phyloP scores from a whole-genome alignment of 2,888 invertebrate species.

The Drosophila borborema region DNA sequence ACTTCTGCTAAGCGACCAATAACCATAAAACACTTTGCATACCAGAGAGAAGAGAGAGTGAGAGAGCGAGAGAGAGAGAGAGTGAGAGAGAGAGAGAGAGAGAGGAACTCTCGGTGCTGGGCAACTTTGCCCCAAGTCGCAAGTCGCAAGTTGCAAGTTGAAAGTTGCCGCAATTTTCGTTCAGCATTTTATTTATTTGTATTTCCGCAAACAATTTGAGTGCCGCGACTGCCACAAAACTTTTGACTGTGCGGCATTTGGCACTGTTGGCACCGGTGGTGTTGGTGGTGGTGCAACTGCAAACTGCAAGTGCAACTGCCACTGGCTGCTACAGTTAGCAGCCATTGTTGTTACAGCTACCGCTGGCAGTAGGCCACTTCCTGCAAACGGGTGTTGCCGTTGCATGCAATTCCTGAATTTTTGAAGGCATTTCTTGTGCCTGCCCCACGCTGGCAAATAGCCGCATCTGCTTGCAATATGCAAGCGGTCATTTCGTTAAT shows the following conservation, averaged over 20 bases:
- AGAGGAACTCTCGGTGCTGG: background rate
- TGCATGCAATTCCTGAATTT: constrained; percentile 74
- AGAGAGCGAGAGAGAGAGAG: constrained; percentile 10
- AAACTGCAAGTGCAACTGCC: constrained; percentile 6
- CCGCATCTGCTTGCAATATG: constrained; percentile 63
- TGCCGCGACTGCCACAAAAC: constrained; percentile 63
- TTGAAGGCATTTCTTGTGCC: constrained; percentile 71
- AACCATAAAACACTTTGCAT: constrained; percentile 72
- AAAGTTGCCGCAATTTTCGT: constrained; percentile 43
- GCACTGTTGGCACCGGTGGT: constrained; percentile 5
- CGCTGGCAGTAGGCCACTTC: constrained; percentile 76
- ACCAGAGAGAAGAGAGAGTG: constrained; percentile 2
- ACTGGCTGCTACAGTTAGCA: constrained; percentile 6
- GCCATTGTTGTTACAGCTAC: constrained; percentile 25
- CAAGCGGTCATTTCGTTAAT: constrained; percentile 83
- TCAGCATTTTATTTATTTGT: constrained; percentile 70
- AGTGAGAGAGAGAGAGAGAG: no score
- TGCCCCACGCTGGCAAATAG: constrained; percentile 25
- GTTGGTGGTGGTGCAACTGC: constrained; percentile 1
- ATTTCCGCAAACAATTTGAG: constrained; percentile 77
- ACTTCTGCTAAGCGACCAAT: constrained; percentile 66
- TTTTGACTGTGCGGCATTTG: constrained; percentile 61
- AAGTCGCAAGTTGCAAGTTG: constrained; percentile 26
- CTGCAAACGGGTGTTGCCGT: constrained; percentile 51
- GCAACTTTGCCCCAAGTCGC: constrained; percentile 15